A percentile compares a stretch with the other conserved stretches of the same genome.
These are phyloP conservation scores for Alsophila aescularia DNA, from an alignment of 2,888 invertebrate species.

Conservation along the genomic window DNA sequence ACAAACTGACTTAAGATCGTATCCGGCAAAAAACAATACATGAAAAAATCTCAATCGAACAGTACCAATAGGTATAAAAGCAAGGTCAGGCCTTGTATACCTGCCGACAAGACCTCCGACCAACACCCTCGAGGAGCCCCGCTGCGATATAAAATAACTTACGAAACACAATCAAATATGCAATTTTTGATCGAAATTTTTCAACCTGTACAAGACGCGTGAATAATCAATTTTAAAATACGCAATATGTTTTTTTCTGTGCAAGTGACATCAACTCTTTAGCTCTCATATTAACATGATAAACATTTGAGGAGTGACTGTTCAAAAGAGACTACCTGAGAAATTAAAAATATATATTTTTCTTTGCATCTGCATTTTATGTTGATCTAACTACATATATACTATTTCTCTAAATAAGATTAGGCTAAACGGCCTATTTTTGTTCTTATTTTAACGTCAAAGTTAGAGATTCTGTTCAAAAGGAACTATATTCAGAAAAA, in stretches of 20 bases:
- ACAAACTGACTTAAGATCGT: no score
- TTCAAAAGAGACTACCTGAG: no score
- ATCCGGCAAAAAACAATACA: no score
- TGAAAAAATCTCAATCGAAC: slow-evolving; percentile 1
- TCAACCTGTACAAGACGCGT: slow-evolving; percentile 38
- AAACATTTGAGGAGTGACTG: no score
- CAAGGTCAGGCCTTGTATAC: slow-evolving; percentile 42
- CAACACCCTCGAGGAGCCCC: slow-evolving; percentile 62
- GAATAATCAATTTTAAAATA: slow-evolving; percentile 36
- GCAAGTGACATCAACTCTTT: slow-evolving; percentile 14
- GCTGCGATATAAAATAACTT: slow-evolving; percentile 59
- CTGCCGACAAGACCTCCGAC: slow-evolving; percentile 53
- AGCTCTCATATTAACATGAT: slow-evolving; percentile 6
- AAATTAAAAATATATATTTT: no score
- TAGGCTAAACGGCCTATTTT: no score
- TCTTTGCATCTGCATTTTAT: no score
- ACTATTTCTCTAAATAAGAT: no score
- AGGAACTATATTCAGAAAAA: no score
- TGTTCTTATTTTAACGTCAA: no score
- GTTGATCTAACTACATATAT: no score
- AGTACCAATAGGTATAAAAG: not conserved
- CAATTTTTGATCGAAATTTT: slow-evolving; percentile 51
- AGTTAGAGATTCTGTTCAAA: no score
- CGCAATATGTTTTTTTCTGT: slow-evolving; percentile 20
- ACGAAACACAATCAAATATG: slow-evolving; percentile 62